Base-by-base conservation (phyloP, 2,888 invertebrate genomes). In the Hirtodrosophila cameraria region DNA sequence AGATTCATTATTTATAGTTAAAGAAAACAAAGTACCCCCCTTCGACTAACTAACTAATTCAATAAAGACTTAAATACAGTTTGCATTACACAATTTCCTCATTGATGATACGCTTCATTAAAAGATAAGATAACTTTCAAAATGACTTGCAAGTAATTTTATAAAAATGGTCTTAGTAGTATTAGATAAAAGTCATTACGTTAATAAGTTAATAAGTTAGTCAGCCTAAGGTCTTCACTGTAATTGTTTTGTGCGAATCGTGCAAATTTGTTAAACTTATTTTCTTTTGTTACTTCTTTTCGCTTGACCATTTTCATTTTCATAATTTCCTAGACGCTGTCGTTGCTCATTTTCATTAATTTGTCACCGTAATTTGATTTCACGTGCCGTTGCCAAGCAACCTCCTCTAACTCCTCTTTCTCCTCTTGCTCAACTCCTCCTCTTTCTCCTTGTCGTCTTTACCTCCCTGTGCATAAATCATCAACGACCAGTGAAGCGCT, bases 311-410 rank as follows among this genome's bases (percentile, higher is more conserved):
- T 64, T 61, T 66, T 60, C 58, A 35, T 64, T 61, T 66, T 60
- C 36, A 59, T 71, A 54, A 68, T 60, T 59, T 71, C 31, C 42
- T 43, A 42, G 41, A n/a, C 31, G 39, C 35, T 31, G 25, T 33
- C 55, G 36, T 18, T 61, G 60, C 57, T 50, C 73, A 74, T 70
- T 69, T 75, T 75, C 72, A 62, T 72, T 69, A 72, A 72, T 83
- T 80, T 80, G 69, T 70, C 75, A 73, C 60, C 68, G 73, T 72
- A 72, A 81, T 78, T 81, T 72, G 28, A 62, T 73, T 70, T 70
- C 25, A 28, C 46, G 38, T 28, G 30, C 45, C 48, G 11, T 43
- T 41, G 25, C 15, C 35, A 30, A 13, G 27, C 13, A 35, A 6
- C 52, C 31, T 27, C 23, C 31, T 12, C n/a, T 9, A 28, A 3